Evolutionary conservation across 2,797 vertebrate genomes (phyloP).

Genomic region (Arnoldichthys spilopterus): DNA sequence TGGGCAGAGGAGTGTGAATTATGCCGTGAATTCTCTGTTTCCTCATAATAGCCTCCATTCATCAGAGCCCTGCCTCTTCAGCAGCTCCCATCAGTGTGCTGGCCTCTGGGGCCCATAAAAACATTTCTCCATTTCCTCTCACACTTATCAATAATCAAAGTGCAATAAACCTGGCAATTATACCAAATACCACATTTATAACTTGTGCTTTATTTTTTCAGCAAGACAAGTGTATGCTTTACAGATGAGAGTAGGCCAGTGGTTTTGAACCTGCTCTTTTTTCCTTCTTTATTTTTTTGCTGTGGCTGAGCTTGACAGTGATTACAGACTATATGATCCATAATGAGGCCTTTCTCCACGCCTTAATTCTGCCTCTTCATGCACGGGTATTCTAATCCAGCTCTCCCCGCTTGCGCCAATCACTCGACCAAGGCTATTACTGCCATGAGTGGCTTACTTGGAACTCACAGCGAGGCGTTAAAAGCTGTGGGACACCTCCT

Average conservation of each 20-base stretch:
- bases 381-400: constrained; percentile 18
- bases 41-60: constrained; percentile 73
- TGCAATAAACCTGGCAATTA: constrained; percentile 68
- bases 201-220: constrained; percentile 33
- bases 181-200: constrained; percentile 62
- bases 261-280: constrained; percentile 7
- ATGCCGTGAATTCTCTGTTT: constrained; percentile 70
- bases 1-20: constrained; percentile 65
- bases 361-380: constrained; percentile 43
- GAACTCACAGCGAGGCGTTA: constrained; percentile 40
- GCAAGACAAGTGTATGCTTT: constrained; percentile 36
- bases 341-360: constrained; percentile 40
- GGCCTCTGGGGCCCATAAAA: constrained; percentile 64
- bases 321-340: constrained; percentile 49
- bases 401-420: constrained; percentile 31
- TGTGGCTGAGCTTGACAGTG: constrained; percentile 48
- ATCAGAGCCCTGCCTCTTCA: constrained; percentile 66
- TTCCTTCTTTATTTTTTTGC: constrained; percentile 28
- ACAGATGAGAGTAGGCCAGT: constrained; percentile 24
- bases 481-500: constrained; percentile 20
- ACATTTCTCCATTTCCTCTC: constrained; percentile 60
- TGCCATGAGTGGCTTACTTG: constrained; percentile 37
- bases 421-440: constrained; percentile 39
- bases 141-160: constrained; percentile 74
- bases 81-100: constrained; percentile 63